Evolutionary conservation across 2,888 invertebrate genomes (phyloP).

Genomic region (Litoditis marina): DNA sequence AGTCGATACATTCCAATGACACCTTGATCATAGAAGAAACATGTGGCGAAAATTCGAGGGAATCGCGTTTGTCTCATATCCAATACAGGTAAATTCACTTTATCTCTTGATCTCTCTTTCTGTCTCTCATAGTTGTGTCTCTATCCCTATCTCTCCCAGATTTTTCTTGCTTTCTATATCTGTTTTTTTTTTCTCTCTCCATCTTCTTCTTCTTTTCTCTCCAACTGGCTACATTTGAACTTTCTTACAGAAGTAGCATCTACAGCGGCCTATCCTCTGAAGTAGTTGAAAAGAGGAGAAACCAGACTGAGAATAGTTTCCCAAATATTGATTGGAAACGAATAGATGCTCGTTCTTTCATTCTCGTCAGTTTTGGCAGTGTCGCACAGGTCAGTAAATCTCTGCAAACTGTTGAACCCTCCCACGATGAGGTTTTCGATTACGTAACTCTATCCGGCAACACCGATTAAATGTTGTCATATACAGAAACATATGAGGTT

Average conservation of each 20-base stretch:
- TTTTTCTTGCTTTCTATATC: no score
- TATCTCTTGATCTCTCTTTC: not conserved
- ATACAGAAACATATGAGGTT: no score
- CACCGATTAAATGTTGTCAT: no score
- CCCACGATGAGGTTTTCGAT: no score
- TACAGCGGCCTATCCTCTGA: slow-evolving; percentile 3
- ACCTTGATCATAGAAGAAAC: no score
- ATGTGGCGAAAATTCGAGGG: no score
- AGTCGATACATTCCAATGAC: no score
- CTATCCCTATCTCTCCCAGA: no score
- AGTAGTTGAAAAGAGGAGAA: slow-evolving; percentile 3
- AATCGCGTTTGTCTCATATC: not conserved
- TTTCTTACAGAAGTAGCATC: not conserved
- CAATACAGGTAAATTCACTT: not conserved
- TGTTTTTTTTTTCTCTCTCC: no score
- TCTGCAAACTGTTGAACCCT: no score
- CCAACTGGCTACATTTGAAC: not conserved
- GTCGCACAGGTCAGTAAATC: slow-evolving; percentile 50
- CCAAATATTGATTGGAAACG: slow-evolving; percentile 42
- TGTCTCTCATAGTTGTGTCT: no score
- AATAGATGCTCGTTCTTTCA: slow-evolving; percentile 37
- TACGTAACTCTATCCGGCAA: no score
- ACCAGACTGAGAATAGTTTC: slow-evolving; percentile 21
- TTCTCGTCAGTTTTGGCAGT: slow-evolving; percentile 54
- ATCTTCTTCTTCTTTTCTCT: not conserved